Conservation (phyloP, 2,888 invertebrate species). For the Andricus quercusramuli region DNA sequence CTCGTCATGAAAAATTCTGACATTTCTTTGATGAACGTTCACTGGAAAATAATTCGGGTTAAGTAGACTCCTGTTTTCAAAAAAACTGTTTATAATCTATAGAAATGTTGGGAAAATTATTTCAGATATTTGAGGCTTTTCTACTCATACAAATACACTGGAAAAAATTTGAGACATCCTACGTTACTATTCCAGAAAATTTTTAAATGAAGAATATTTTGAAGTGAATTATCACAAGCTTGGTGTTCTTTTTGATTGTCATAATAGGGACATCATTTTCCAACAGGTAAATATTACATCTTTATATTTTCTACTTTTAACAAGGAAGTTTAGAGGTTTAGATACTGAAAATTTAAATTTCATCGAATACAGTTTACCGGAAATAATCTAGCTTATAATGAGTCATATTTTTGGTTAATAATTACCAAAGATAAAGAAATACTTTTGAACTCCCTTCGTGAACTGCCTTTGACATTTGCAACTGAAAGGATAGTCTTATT, state of each 20-base stretch:
- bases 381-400: constrained; percentile 63
- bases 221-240: constrained; percentile 64
- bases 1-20: too few relatives aligned
- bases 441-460: too few relatives aligned
- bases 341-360: neutral
- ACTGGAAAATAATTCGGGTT: too few relatives aligned
- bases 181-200: neutral
- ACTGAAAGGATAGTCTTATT: constrained; percentile 60
- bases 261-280: constrained; percentile 57
- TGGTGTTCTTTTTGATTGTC: constrained; percentile 64
- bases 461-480: constrained; percentile 64
- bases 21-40: too few relatives aligned
- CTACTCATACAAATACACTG: too few relatives aligned
- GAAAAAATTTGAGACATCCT: too few relatives aligned
- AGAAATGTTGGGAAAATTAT: too few relatives aligned
- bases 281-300: constrained; percentile 56
- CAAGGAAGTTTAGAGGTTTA: neutral
- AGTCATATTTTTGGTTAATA: constrained; percentile 69
- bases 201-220: constrained; percentile 58
- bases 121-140: too few relatives aligned
- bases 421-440: constrained; percentile 45
- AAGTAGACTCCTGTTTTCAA: too few relatives aligned
- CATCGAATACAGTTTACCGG: constrained; percentile 51
- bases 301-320: neutral
- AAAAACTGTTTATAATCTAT: too few relatives aligned